Evolutionary conservation across 2,888 invertebrate species (phyloP).

Genomic region (Drymonia ruficornis): DNA sequence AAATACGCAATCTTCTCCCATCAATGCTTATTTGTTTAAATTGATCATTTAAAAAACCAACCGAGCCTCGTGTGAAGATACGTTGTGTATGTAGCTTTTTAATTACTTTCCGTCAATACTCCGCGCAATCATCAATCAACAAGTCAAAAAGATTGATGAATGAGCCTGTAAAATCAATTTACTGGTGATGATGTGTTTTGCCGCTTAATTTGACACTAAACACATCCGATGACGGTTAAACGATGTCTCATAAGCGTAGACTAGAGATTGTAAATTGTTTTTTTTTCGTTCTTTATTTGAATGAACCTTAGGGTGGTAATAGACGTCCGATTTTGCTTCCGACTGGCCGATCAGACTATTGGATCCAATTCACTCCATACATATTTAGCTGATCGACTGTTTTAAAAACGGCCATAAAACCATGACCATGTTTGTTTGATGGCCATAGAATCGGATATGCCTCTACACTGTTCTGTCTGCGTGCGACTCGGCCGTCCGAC

Average conservation of each 20-base stretch:
- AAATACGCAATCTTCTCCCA: slow-evolving; percentile 16
- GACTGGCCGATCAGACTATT: too few species aligned
- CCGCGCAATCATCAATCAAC: slow-evolving; percentile 76
- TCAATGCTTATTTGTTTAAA: slow-evolving; percentile 37
- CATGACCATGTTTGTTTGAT: too few species aligned
- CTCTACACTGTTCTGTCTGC: too few species aligned
- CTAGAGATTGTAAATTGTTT: slow-evolving; percentile 29
- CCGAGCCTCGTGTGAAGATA: slow-evolving; percentile 48
- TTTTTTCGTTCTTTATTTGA: slow-evolving; percentile 29
- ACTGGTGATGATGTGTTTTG: slow-evolving; percentile 72
- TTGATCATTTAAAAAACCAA: slow-evolving; percentile 39
- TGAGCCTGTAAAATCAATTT: slow-evolving; percentile 73
- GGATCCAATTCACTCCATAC: too few species aligned
- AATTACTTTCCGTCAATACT: slow-evolving; percentile 78
- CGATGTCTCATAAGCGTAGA: slow-evolving; percentile 37
- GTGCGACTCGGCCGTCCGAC: too few species aligned
- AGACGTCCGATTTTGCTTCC: too few species aligned
- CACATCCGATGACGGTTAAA: slow-evolving; percentile 48
- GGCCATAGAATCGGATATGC: too few species aligned
- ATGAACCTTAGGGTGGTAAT: too few species aligned
- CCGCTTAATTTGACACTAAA: slow-evolving; percentile 80
- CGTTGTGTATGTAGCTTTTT: slow-evolving; percentile 62
- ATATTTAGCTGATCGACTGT: too few species aligned
- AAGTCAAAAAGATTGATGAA: slow-evolving; percentile 79
- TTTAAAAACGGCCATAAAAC: too few species aligned